Evolutionary conservation across 2,888 invertebrate species (phyloP).

Genomic region (Eupithecia vulgata): DNA sequence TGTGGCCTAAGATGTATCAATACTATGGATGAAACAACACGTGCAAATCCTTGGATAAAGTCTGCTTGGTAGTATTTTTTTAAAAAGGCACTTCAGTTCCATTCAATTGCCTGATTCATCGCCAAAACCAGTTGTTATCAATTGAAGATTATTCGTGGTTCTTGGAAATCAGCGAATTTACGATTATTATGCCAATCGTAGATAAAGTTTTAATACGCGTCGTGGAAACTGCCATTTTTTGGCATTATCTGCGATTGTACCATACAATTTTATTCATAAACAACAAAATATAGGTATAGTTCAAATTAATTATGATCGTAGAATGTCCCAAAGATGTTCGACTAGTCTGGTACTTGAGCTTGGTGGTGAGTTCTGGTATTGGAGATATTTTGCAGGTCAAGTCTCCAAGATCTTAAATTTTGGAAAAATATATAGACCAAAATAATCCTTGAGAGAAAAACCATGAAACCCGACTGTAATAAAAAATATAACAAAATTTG

Average conservation of each 20-base stretch:
- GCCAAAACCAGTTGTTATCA: neutral
- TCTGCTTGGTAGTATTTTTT: neutral
- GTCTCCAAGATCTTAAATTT: too few relatives aligned
- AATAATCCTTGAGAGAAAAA: neutral
- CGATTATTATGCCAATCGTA: neutral
- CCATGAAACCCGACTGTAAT: too few relatives aligned
- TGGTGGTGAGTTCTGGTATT: neutral
- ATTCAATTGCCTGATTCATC: neutral
- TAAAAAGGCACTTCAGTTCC: neutral
- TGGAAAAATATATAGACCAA: too few relatives aligned
- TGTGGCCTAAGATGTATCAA: neutral
- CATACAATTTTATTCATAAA: neutral
- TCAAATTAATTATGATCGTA: neutral
- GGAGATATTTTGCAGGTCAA: too few relatives aligned
- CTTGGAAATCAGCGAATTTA: slow-evolving; percentile 4
- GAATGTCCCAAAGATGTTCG: neutral
- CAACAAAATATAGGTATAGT: neutral
- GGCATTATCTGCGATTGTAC: neutral
- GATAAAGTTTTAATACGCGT: neutral
- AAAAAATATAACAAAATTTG: too few relatives aligned
- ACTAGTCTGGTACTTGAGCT: neutral
- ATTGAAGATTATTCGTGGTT: neutral
- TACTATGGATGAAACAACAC: neutral
- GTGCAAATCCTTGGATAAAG: neutral
- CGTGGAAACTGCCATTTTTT: slow-evolving; percentile 3